Conservation (phyloP, 2,113 vertebrate genomes). For the Laticauda colubrina region DNA sequence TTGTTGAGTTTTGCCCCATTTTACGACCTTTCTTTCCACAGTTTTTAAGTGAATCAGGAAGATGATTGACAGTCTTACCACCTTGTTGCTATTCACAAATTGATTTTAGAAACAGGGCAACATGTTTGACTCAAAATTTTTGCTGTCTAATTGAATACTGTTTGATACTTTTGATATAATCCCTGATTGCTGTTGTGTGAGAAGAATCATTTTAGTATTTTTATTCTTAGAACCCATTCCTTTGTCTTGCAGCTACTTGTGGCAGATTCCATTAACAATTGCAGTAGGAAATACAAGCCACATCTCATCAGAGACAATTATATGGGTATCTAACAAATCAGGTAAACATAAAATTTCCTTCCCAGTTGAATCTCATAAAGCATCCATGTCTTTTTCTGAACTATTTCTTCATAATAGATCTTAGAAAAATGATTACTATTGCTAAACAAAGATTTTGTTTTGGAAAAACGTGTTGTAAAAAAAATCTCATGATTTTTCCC, state of each 20-base stretch:
- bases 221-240: constrained; percentile 68
- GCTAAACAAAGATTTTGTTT: constrained; percentile 53
- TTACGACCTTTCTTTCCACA: background rate
- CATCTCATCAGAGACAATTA: constrained; percentile 84
- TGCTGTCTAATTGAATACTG: constrained; percentile 55
- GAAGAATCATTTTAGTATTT: constrained; percentile 68
- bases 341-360: constrained; percentile 79
- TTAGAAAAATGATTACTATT: constrained; percentile 61
- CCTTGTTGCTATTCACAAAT: constrained; percentile 54
- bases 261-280: constrained; percentile 94
- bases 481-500: constrained; percentile 40
- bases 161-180: constrained; percentile 67
- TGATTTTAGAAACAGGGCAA: constrained; percentile 57
- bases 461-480: constrained; percentile 50
- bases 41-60: background rate
- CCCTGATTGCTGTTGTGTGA: constrained; percentile 61
- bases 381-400: constrained; percentile 63
- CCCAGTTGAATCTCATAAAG: constrained; percentile 63
- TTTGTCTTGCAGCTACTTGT: constrained; percentile 86
- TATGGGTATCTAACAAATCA: constrained; percentile 97
- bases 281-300: constrained; percentile 88
- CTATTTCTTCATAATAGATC: constrained; percentile 62
- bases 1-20: background rate
- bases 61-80: constrained; percentile 46
- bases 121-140: constrained; percentile 57